Conservation (phyloP, 1,140 invertebrate species). For the Agrilus planipennis region DNA sequence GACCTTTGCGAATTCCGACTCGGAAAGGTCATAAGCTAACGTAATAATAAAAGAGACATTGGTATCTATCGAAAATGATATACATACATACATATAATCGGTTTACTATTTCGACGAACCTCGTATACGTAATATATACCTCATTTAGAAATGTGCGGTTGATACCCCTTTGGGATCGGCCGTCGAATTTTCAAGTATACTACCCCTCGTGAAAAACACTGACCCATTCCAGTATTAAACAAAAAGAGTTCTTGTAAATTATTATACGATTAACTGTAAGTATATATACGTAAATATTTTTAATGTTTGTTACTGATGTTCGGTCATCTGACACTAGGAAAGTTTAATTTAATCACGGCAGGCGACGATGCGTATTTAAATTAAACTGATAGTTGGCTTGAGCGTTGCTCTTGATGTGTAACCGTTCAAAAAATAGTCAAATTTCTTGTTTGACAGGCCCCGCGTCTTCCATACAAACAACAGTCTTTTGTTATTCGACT, state of each 20-base stretch:
- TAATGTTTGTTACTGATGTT: slow-evolving; percentile 7
- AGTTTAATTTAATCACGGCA: no score
- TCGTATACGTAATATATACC: slow-evolving; percentile 1
- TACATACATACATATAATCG: background rate
- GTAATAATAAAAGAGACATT: slow-evolving; percentile 3
- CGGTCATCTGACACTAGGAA: slow-evolving; percentile 8
- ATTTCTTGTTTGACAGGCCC: no score
- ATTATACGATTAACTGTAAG: slow-evolving; percentile 6
- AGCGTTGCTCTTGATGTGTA: no score
- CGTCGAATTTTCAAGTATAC: background rate
- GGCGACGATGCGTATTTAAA: no score
- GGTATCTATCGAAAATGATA: background rate
- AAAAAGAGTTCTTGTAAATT: slow-evolving; percentile 17
- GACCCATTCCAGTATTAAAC: slow-evolving; percentile 31
- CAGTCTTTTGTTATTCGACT: background rate
- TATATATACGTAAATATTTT: slow-evolving; percentile 8
- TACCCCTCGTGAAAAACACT: slow-evolving; percentile 4
- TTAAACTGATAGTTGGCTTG: no score
- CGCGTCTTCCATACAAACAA: background rate
- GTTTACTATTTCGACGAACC: background rate
- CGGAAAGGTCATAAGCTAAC: slow-evolving; percentile 8
- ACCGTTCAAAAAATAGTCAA: no score
- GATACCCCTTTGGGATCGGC: background rate
- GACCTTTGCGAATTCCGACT: slow-evolving; percentile 15
- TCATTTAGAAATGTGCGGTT: background rate